These are phyloP conservation scores for Pseudomugil tenellus DNA, from an alignment of 2,797 vertebrate species.

Conservation along the genomic window DNA sequence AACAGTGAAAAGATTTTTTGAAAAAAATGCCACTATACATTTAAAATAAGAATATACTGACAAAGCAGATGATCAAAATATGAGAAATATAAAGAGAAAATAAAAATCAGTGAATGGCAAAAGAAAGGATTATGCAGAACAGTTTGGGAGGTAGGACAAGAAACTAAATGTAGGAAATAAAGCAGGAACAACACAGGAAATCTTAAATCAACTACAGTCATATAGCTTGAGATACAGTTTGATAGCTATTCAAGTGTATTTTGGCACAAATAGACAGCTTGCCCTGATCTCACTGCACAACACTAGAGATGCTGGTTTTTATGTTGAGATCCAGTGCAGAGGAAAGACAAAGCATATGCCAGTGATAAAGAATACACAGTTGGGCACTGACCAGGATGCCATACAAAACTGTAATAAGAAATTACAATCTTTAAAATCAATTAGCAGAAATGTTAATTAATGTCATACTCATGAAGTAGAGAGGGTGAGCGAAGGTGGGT, in stretches of 20 bases:
- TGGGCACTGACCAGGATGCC: constrained; percentile 63
- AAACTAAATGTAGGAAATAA: constrained; percentile 29
- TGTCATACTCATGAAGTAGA: constrained; percentile 92
- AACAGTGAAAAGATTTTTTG: constrained; percentile 33
- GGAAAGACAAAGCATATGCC: constrained; percentile 73
- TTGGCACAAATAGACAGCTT: constrained; percentile 44
- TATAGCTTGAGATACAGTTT: constrained; percentile 72
- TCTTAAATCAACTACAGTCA: constrained; percentile 77
- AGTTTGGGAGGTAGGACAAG: constrained; percentile 26
- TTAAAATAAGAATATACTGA: constrained; percentile 12
- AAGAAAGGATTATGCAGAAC: constrained; percentile 41
- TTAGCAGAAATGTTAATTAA: constrained; percentile 98
- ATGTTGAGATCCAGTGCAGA: constrained; percentile 67
- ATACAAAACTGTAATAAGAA: constrained; percentile 84
- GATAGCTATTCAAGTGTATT: constrained; percentile 56
- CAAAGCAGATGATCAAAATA: constrained; percentile 30
- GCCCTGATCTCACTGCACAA: constrained; percentile 44
- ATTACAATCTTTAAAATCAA: constrained; percentile 94
- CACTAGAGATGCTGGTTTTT: constrained; percentile 62
- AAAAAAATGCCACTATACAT: constrained; percentile 41
- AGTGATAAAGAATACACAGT: constrained; percentile 76
- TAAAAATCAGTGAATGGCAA: constrained; percentile 48
- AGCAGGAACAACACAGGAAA: constrained; percentile 47
- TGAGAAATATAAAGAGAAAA: constrained; percentile 12
- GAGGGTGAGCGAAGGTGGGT: constrained; percentile 76